Base-by-base conservation (phyloP, 2,113 vertebrate species). In the Grus americana region DNA sequence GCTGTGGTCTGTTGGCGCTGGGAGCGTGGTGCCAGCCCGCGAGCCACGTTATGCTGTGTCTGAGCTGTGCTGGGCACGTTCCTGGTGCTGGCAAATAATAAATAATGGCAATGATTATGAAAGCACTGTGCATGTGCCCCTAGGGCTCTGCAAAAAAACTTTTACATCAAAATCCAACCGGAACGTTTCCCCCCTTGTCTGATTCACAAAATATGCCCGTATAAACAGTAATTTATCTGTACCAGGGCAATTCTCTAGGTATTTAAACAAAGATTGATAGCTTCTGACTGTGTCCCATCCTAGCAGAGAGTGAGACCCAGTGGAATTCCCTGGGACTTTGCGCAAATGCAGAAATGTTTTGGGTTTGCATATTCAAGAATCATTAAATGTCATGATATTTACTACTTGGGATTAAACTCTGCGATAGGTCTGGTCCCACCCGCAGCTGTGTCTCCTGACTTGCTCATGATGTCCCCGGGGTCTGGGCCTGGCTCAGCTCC, bases 181-280 rank as follows among this genome's bases (percentile, higher is more conserved):
- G 61, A 91, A 50, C 66, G 8, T 91, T 97, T 94, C 68, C 86
- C 91, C 88, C 74, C 66, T 91, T 68, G 78, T 75, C 95, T 95
- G 85, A 94, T 96, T 93, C 73, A 18, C 72, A 89, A 91, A 95
- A 92, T 78, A 68, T 42, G n/a, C 66, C 86, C 86, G 73, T 95
- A 91, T 94, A 95, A 68, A 2, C 61, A 72, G 46, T 72, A 86
- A 95, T 91, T 96, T 91, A 87, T 92, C 72, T 40, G 73, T 55
- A 52, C 80, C 36, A 42, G 83, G 92, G 76, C 88, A 62, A 65
- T 81, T 91, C 96, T 80, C 65, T 1, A 16, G 70, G 42, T 72
- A 65, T 86, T 94, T 84, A 93, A 89, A 52, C 11, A 6, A 66
- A 87, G 94, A 91, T 21, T 79, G 80, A 65, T 89, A 91, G 86